Percentiles rank a stretch among this genome's conserved stretches.
Evolutionary conservation across 2,888 invertebrate species (phyloP).

Genomic region (Drosophila leonis): DNA sequence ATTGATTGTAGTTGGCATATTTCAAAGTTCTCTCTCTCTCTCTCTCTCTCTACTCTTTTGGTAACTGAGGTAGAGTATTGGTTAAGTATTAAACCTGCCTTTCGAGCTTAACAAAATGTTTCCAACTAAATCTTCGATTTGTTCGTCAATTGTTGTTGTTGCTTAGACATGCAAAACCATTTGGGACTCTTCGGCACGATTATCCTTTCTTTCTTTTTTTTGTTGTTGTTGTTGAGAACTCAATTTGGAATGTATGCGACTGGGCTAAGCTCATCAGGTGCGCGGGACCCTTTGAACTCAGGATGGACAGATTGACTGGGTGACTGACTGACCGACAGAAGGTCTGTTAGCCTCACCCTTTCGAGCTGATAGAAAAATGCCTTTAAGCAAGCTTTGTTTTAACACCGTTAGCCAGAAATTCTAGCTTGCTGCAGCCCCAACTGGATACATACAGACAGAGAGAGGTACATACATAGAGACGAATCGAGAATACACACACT

Average conservation of each 20-base stretch:
- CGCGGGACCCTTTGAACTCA: constrained; percentile 62
- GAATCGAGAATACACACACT: constrained; percentile 8
- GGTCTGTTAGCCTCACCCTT: constrained; percentile 3
- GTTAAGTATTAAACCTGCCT: constrained; percentile 24
- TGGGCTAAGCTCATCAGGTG: constrained; percentile 60
- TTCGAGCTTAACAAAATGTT: constrained; percentile 24
- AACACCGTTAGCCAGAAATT: constrained; percentile 24
- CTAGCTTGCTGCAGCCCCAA: constrained; percentile 7
- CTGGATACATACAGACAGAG: not conserved
- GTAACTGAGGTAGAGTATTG: not conserved
- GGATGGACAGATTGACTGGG: constrained; percentile 30
- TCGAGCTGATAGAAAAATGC: constrained; percentile 47
- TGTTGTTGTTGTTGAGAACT: constrained; percentile 27
- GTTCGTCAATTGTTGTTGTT: constrained; percentile 13
- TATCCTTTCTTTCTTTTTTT: constrained; percentile 56
- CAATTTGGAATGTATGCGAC: constrained; percentile 51
- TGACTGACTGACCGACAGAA: not conserved
- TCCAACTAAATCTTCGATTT: constrained; percentile 48
- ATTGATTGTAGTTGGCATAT: not conserved
- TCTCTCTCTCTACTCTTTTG: not conserved
- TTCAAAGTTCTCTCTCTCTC: not conserved
- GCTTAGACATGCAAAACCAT: constrained; percentile 46
- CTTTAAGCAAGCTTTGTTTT: constrained; percentile 48
- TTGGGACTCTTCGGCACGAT: constrained; percentile 66
- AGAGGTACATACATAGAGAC: not conserved